Evolutionary conservation across 2,113 vertebrate genomes (phyloP), one percentile per base, ranked within the genome.

Genomic region (Onychostruthus taczanowskii): DNA sequence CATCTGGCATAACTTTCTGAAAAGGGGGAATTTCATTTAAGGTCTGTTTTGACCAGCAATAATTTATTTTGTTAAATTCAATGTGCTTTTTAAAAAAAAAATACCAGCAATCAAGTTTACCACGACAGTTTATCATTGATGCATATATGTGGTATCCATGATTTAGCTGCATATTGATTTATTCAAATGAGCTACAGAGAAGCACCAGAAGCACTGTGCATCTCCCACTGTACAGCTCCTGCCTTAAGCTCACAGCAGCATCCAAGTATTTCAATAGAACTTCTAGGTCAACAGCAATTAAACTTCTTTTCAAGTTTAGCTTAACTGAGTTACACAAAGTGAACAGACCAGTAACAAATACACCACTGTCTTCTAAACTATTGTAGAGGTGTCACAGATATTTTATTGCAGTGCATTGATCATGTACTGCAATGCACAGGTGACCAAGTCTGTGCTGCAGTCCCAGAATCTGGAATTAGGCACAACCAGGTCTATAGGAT

Each of bases 401-500:
- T 18, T 67, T 44, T 11, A 8, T 5, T 41, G 37, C 27, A 56
- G 13, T 10, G 28, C 23, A 10, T 0, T 37, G 33, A 30, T 39
- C 28, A 37, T 20, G n/a, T 6, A 5, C 26, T 22, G 53, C 46
- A 77, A 28, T 13, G 64, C 52, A 30, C 61, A 50, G 33, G 22
- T 35, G 39, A 84, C 56, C 41, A 26, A 5, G 16, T 55, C 24
- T 16, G 33, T 69, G 72, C 76, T 80, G 63, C 84, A 58, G 19
- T 5, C 20, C 21, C 7, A 69, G 68, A 66, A 28, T 13, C 31
- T 47, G 59, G n/a, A 41, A 37, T 27, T 58, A 17, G 31, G 50
- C 43, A 78, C 56, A 7, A 1, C 5, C 0, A 31, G 33, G 12
- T 35, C 31, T 30, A 2, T 0, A 61, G 26, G 4, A 61, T 9